Base-by-base conservation (phyloP, 2,113 vertebrate genomes). In the Oenanthe oenanthe region DNA sequence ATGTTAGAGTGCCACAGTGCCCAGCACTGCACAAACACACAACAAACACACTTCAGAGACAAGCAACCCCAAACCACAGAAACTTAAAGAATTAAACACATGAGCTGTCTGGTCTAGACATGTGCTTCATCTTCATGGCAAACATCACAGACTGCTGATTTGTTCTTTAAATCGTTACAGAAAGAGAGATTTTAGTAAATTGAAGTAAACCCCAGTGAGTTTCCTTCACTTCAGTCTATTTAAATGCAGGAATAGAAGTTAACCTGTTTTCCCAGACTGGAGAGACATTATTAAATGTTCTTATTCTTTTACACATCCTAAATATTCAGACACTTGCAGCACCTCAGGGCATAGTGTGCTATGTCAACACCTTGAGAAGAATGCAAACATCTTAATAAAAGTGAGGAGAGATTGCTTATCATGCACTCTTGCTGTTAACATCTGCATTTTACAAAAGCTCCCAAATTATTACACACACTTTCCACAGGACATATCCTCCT, bases 291-390 rank as follows among this genome's bases (percentile, higher is more conserved):
- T 56, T 84, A 73, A 66, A 53, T 20, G 15, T 67, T 77, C 68
- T 13, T 47, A 42, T 32, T 84, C 62, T 92, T 85, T 65, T 42
- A 82, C 57, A 70, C 58, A 75, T 86, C 61, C 74, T 86, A 87
- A 74, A 72, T 60, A 93, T 51, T 82, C 91, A 92, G 79, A 42
- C 67, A 60, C 60, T 93, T 77, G 68, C 76, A 84, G 38, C 65
- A 60, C 66, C 31, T 48, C 62, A 38, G 76, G 72, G 76, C 31
- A 75, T 3, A n/a, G n/a, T 10, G 26, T 43, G 63, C 36, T 68
- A 15, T 53, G 73, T 71, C 87, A 91, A 60, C 77, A 77, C 65
- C 73, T 81, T 1, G 57, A 91, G 70, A 92, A 74, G 80, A 91
- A 89, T 29, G 43, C 81, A 96, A 85, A 93, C 62, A 45, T 51